Percentiles rank a stretch among this genome's conserved stretches.
Conservation (phyloP, 2,888 invertebrate species). For the Homarus gammarus region DNA sequence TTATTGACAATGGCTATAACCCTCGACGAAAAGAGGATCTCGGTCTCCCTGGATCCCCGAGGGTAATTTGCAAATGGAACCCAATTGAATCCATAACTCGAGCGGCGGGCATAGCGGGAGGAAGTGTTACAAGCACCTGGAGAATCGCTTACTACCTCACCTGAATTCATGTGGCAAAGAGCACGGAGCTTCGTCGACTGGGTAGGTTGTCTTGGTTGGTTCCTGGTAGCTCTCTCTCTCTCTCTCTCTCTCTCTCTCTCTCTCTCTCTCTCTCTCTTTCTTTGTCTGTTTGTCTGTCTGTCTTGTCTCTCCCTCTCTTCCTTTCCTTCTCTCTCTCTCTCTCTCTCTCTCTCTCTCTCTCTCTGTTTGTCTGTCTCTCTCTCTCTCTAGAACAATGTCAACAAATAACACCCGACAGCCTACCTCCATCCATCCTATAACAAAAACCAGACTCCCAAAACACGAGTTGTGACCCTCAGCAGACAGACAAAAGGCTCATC, state of each 20-base stretch:
- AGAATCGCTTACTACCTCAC: conserved; percentile 14
- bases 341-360: neutral
- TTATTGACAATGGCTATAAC: conserved; percentile 37
- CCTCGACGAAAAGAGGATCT: neutral
- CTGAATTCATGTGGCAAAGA: conserved; percentile 29
- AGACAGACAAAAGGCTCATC: no score
- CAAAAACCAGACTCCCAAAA: no score
- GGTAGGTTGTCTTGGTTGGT: neutral
- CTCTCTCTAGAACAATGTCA: no score
- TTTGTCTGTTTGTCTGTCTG: neutral
- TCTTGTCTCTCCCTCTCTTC: neutral
- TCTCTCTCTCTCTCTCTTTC: neutral
- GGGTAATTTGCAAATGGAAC: conserved; percentile 52
- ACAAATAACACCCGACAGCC: no score
- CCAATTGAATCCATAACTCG: conserved; percentile 35
- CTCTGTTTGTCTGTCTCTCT: neutral
- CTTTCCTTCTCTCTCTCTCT: neutral
- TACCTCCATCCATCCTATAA: no score
- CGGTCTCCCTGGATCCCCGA: conserved; percentile 4
- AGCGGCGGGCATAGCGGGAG: neutral
- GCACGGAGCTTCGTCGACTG: neutral
- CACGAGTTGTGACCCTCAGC: no score
- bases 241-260: neutral
- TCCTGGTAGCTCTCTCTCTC: neutral
- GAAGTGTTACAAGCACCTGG: conserved; percentile 3